Conservation (phyloP, 2,113 vertebrate species). For the Uria aalge region DNA sequence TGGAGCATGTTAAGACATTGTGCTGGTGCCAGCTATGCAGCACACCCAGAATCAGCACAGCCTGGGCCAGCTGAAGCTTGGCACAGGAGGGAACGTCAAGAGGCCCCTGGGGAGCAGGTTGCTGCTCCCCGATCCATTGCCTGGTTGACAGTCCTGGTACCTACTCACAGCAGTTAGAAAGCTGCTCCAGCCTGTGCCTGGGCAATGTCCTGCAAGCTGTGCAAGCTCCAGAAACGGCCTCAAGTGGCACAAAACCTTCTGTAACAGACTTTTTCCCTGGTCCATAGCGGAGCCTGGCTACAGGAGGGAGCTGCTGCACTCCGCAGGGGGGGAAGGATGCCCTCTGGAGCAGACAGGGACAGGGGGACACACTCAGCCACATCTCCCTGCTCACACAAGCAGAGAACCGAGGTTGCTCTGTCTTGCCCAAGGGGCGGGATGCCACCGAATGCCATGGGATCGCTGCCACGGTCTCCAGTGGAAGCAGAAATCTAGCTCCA, state of each 20-base stretch:
- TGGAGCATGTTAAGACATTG: not conserved
- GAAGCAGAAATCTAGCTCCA: not conserved
- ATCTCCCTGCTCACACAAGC: accelerated
- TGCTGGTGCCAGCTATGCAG: not conserved
- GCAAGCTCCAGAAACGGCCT: not conserved
- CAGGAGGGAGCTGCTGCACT: not conserved
- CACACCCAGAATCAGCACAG: not conserved
- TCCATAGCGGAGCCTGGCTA: not conserved
- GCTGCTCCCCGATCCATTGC: not conserved
- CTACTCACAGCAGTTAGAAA: not conserved
- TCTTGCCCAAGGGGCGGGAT: not conserved
- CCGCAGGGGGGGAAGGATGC: not conserved
- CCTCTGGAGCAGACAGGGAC: not conserved
- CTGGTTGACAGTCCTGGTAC: not conserved
- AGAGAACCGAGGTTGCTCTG: not conserved
- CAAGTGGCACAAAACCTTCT: not conserved
- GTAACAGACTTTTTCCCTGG: accelerated
- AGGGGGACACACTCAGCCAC: not conserved
- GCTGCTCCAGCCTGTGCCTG: not conserved
- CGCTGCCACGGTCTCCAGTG: not conserved
- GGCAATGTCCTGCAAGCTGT: not conserved
- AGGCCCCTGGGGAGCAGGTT: not conserved
- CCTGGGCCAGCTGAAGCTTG: not conserved
- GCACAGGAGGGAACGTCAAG: not conserved
- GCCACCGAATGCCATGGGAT: accelerated